Conservation (phyloP, 2,113 vertebrate genomes). For the Nanger granti region DNA sequence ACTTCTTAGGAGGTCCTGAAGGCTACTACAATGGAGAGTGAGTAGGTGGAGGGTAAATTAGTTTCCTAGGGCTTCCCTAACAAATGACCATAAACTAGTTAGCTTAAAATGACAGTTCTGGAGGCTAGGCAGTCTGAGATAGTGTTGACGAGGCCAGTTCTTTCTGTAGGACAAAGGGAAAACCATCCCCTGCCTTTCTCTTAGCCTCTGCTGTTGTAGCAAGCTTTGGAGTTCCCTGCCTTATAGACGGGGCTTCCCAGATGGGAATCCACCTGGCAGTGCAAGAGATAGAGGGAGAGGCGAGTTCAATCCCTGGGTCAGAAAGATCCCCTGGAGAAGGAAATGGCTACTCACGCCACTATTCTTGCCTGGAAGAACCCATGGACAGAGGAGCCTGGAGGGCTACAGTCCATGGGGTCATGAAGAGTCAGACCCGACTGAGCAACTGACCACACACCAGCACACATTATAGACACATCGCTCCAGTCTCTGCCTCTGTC, state of each 20-base stretch:
- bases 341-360: background rate
- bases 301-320: background rate
- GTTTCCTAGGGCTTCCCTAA: background rate
- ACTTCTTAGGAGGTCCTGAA: background rate
- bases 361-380: background rate
- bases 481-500: background rate
- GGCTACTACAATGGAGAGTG: background rate
- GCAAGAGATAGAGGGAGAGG: background rate
- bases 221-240: background rate
- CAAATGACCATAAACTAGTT: background rate
- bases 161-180: background rate
- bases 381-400: background rate
- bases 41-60: background rate
- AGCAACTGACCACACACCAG: background rate
- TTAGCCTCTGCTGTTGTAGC: background rate
- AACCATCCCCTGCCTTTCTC: background rate
- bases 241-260: background rate
- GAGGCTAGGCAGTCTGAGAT: background rate
- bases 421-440: background rate
- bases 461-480: background rate
- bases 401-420: background rate
- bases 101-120: background rate
- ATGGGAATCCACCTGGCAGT: background rate
- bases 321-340: background rate
- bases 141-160: background rate